These are phyloP conservation scores for Sakesphorus luctuosus DNA, from an alignment of 2,113 vertebrate genomes.

Conservation along the genomic window DNA sequence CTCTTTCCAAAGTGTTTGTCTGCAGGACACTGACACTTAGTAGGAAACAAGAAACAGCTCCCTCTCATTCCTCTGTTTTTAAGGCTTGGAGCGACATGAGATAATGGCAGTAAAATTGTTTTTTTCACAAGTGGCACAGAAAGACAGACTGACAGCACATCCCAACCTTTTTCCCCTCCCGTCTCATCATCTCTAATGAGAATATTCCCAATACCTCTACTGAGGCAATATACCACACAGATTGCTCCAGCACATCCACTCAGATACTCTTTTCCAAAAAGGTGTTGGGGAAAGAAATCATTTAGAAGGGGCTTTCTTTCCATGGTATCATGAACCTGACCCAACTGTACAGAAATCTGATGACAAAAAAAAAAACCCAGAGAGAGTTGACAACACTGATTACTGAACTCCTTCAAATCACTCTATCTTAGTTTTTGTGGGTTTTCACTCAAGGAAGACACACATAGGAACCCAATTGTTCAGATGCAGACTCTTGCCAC, in stretches of 20 bases:
- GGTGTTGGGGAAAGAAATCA: not conserved
- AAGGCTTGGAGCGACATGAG: not conserved
- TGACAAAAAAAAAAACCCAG: not conserved
- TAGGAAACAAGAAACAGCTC: not conserved
- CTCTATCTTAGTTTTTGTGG: not conserved
- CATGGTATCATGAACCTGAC: not conserved
- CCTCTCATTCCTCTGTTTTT: not conserved
- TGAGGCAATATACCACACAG: not conserved
- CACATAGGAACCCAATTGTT: not conserved
- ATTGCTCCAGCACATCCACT: not conserved
- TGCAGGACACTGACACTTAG: not conserved
- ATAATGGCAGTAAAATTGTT: not conserved
- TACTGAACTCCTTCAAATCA: not conserved
- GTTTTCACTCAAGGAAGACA: not conserved
- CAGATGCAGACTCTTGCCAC: not conserved
- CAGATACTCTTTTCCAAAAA: not conserved
- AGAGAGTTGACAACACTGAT: not conserved
- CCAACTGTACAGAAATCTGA: not conserved
- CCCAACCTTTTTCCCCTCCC: not conserved
- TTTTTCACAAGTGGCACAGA: not conserved
- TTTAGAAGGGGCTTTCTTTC: not conserved
- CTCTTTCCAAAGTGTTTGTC: not conserved
- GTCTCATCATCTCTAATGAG: not conserved
- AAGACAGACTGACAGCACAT: not conserved
- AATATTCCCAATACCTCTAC: not conserved